phyloP scores from a whole-genome alignment of 1,140 invertebrate genomes.

The Coelopa frigida region DNA sequence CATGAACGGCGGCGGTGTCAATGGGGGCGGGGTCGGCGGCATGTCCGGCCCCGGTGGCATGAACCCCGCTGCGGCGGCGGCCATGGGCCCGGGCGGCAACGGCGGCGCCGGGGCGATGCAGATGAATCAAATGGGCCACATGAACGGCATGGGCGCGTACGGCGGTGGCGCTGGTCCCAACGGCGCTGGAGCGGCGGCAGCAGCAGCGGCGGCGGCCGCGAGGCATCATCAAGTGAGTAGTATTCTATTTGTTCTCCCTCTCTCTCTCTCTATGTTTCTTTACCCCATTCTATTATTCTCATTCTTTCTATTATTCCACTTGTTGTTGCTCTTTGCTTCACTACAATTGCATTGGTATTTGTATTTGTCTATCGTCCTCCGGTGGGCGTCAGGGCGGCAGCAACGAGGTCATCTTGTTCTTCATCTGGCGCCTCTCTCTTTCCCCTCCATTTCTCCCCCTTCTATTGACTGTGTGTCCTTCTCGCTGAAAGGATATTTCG shows the following conservation, averaged over 20 bases:
- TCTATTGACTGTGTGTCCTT: no score
- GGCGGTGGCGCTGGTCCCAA: constrained; percentile 25
- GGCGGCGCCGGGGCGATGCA: constrained; percentile 42
- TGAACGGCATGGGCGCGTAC: constrained; percentile 44
- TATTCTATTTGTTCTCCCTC: constrained; percentile 6
- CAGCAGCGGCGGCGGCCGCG: constrained; percentile 16
- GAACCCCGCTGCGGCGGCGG: constrained; percentile 24
- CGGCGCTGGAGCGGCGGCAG: constrained; percentile 10
- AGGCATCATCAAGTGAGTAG: constrained; percentile 42
- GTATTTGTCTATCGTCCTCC: no score
- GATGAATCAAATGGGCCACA: constrained; percentile 38
- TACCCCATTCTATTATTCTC: constrained; percentile 5
- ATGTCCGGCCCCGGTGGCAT: constrained; percentile 22
- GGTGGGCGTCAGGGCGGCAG: no score
- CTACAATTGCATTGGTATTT: background rate
- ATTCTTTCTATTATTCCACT: background rate
- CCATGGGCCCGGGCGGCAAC: constrained; percentile 26
- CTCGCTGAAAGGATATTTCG: no score
- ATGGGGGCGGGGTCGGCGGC: background rate
- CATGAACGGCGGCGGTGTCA: constrained; percentile 19
- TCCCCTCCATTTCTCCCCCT: no score
- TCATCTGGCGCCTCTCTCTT: no score
- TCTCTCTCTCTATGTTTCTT: constrained; percentile 1
- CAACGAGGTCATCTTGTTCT: no score
- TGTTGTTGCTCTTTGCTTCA: no score